Base-by-base conservation (phyloP, 2,888 invertebrate genomes). In the Prionchulus punctatus region DNA sequence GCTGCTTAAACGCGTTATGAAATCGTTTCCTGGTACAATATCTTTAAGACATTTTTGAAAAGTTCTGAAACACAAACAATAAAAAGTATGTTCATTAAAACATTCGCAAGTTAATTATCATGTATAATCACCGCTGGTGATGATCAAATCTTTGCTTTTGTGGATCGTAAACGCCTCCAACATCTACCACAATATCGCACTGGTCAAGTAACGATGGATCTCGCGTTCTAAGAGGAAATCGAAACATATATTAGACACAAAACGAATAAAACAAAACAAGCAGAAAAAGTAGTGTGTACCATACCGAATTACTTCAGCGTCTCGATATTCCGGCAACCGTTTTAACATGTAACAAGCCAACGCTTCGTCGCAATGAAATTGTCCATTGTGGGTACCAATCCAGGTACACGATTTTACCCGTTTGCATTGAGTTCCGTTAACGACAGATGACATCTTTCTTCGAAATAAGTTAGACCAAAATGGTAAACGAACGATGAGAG, bases 121-220 rank as follows among this genome's bases (percentile, higher is more conserved):
- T 12, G n/a, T 28, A 18, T 18, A 3, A 56, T 51, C 67, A 79
- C 78, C 74, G 79, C 74, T 98, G 96, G 71, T 98, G 98, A 72
- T 98, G 98, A 71, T 98, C 98, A 72, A 85, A 98, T 60, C 84
- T 78, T 59, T 82, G 79, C 57, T 71, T 81, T 0, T 75, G 74
- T 55, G 83, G 84, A 72, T 92, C 81, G 72, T 85, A 98, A 21
- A 79, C 79, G 1, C 81, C 84, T 1, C 96, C 96, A 2, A 96
- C 92, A 75, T 98, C 96, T 0, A 98, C 84, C 0, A 98, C 88
- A 62, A 96, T 81, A 68, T 94, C 88, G 74, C 94, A 94, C 1
- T 79, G 78, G 0, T 82, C 79, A 55, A 96, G 76, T 60, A 81
- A 59, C 31, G 68, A 67, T 2, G 70, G 65, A 64, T 81, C 77